phyloP scores from a whole-genome alignment of 2,113 vertebrate genomes.

The Scalopus aquaticus region DNA sequence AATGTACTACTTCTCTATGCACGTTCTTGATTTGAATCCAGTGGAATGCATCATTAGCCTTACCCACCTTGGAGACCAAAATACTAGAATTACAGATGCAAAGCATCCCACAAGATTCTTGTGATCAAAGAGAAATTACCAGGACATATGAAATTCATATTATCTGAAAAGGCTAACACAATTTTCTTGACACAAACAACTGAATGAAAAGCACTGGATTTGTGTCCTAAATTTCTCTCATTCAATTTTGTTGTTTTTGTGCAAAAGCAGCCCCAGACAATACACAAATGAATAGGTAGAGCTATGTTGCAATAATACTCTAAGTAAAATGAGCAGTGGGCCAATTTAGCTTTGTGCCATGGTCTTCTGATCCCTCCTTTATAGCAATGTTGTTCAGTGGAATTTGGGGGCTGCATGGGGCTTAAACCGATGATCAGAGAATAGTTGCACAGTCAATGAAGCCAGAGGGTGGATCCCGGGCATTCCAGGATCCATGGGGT shows the following conservation, averaged over 20 bases:
- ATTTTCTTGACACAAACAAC: slow-evolving; percentile 9
- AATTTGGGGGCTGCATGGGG: neutral
- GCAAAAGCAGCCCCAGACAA: neutral
- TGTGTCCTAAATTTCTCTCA: neutral
- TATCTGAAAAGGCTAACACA: neutral
- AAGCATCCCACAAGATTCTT: neutral
- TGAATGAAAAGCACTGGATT: slow-evolving; percentile 18
- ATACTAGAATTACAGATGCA: neutral
- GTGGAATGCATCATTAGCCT: neutral
- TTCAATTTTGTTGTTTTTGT: neutral
- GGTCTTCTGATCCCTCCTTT: neutral
- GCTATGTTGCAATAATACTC: slow-evolving; percentile 7
- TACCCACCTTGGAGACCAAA: neutral
- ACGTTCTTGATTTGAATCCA: neutral
- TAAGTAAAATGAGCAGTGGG: neutral
- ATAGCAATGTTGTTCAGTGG: neutral
- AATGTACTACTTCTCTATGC: slow-evolving; percentile 13
- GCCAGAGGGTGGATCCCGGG: neutral
- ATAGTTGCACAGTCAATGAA: neutral
- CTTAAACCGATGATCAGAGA: neutral
- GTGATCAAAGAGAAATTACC: neutral
- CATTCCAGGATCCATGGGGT: neutral
- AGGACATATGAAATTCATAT: neutral
- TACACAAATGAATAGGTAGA: neutral
- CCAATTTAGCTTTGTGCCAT: neutral